Evolutionary conservation across 2,797 vertebrate species (phyloP), one percentile per base, ranked within the genome.

Genomic region (Eulemur mongoz): DNA sequence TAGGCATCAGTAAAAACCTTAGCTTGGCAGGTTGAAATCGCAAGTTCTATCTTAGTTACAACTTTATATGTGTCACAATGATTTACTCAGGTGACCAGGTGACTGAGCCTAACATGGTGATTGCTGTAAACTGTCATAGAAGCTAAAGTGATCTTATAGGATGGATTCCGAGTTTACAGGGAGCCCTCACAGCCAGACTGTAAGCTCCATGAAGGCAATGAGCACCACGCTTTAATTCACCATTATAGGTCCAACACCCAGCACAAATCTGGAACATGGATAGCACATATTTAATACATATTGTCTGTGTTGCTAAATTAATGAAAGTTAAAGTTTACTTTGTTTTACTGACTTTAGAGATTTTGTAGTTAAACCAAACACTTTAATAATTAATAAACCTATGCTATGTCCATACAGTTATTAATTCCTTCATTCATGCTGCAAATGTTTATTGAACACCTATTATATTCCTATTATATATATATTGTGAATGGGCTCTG

Each of bases 151-250:
- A 59, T 48, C 15, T 10, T 27, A 1, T 2, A 32, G 7, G 48
- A 4, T 23, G 10, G 10, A 67, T 27, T 43, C 10, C 14, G 48
- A 76, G 18, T 7, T 35, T 20, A 30, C 10, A 38, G 11, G 23
- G 6, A 23, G 9, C 20, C 0, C 12, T 30, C 27, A 13, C 13
- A 7, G 32, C 50, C 17, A 70, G 43, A 43, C 3, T 1, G 6
- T 23, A 4, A 70, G 32, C 78, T 23, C 27, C 0, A 13, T 5
- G 1, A 8, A 8, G 1, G 1, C 18, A 25, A 18, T 0, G 2
- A 65, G 1, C 22, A 13, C 57, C 5, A 48, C 11, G 35, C 4
- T 17, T 40, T 23, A 23, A n/a, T 15, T 45, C 6, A 75, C 3
- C 1, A 4, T n/a, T 11, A 10, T 0, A 27, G 17, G 25, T 9